phyloP scores from a whole-genome alignment of 2,888 invertebrate species.

The Mechanitis mazaeus region DNA sequence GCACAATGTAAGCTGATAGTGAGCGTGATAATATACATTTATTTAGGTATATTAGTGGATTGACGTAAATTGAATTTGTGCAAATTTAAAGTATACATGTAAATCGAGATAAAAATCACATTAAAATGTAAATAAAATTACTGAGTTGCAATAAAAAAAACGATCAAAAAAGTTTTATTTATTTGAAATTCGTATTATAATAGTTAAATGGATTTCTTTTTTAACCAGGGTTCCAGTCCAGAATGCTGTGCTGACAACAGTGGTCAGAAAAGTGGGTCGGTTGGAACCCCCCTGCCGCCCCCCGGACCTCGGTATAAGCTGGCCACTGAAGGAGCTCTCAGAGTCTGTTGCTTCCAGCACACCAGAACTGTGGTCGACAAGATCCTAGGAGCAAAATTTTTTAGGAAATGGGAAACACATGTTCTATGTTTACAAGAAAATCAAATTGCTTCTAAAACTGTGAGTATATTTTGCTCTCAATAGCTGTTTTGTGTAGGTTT shows the following conservation, averaged over 20 bases:
- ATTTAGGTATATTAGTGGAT: constrained; percentile 4
- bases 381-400: constrained; percentile 85
- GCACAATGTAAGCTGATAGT: constrained; percentile 1
- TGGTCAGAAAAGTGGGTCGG: constrained; percentile 54
- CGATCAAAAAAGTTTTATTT: neutral
- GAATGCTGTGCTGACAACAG: constrained; percentile 70
- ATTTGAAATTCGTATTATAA: neutral
- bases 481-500: neutral
- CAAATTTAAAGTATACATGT: neutral
- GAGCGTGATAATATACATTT: neutral
- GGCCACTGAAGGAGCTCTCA: constrained; percentile 82
- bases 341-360: constrained; percentile 86
- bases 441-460: constrained; percentile 84
- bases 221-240: constrained; percentile 70
- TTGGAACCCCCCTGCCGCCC: constrained; percentile 58
- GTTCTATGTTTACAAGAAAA: constrained; percentile 81
- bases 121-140: constrained; percentile 1
- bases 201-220: constrained; percentile 18
- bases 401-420: constrained; percentile 87
- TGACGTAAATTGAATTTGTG: constrained; percentile 1
- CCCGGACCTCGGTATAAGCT: constrained; percentile 81
- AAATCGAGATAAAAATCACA: constrained; percentile 4
- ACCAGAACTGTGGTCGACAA: constrained; percentile 86
- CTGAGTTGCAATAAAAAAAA: neutral
- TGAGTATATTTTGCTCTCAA: constrained; percentile 54